Base-by-base conservation (phyloP, 1,140 invertebrate species). In the Tetramorium parvispinum region DNA sequence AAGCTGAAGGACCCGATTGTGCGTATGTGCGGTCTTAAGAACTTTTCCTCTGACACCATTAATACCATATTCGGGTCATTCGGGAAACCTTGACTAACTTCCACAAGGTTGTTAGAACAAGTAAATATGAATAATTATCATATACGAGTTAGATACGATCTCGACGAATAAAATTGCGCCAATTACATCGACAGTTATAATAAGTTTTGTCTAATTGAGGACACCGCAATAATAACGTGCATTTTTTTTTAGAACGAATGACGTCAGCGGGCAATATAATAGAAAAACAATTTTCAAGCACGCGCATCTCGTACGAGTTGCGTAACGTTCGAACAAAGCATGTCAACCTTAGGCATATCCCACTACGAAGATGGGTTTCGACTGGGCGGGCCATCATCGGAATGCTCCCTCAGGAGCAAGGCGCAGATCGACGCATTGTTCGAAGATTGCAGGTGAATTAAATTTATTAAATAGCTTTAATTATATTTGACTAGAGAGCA, bases 371-470 rank as follows among this genome's bases (percentile, higher is more conserved):
- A 95, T 85, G 93, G 94, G 8, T 95, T 95, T 66, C 94, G 94
- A 4, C 85, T 95, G 85, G 83, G 88, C 40, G 94, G 93, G n/a
- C 91, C 94, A 24, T 90, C 92, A 0, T 95, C 94, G 1, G 94
- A 95, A 59, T 94, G 93, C 66, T 95, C 95, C 32, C 90, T 95
- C 89, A 93, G 92, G 10, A 95, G 94, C 91, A 95, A 95, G 75
- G 95, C 95, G 27, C 92, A 93, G 18, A 98, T 98, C 89, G 98
- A 98, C 94, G 96, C 97, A 4, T 97, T 98, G 92, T 98, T 98
- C 93, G 97, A 97, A 88, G 97, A 98, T 89, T 89, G 90, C 37
- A 91, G 90, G 90, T 91, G 27, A 87, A 21, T 63, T 0, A 8
- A 61, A 66, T 32, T 16, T 16, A 57, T 57, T 11, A 5, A 11